Conservation (phyloP, 2,888 invertebrate genomes). For the Drosophila sordidula region DNA sequence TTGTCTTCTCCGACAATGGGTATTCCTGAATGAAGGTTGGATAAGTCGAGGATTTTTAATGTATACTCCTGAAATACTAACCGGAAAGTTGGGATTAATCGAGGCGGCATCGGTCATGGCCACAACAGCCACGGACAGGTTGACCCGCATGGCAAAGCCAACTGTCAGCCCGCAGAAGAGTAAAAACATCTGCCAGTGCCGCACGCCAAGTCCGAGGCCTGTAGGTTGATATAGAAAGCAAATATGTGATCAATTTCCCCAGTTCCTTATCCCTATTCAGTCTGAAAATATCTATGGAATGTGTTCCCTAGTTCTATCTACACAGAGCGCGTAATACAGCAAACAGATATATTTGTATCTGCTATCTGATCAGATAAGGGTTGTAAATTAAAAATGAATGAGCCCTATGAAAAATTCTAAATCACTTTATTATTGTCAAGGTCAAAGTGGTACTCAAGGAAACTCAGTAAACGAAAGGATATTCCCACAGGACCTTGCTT, state of each 20-base stretch:
- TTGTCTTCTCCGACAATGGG: conserved; percentile 86
- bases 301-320: background rate
- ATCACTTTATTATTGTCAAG: conserved; percentile 2
- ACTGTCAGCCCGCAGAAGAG: conserved; percentile 87
- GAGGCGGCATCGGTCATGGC: conserved; percentile 88
- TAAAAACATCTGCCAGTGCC: conserved; percentile 88
- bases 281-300: conserved; percentile 3
- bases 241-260: no score
- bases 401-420: background rate
- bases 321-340: background rate
- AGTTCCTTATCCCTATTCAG: no score
- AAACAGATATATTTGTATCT: background rate
- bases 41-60: no score
- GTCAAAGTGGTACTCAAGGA: conserved; percentile 11
- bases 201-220: conserved; percentile 85
- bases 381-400: conserved; percentile 23
- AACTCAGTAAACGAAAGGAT: background rate
- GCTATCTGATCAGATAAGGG: conserved; percentile 27
- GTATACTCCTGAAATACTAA: conserved; percentile 50
- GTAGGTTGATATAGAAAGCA: background rate
- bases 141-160: conserved; percentile 88
- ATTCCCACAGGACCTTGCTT: no score
- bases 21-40: conserved; percentile 85
- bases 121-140: conserved; percentile 90
- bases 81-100: conserved; percentile 80